Evolutionary conservation across 1,140 invertebrate species (phyloP).

Genomic region (Philopotamus ludificatus): DNA sequence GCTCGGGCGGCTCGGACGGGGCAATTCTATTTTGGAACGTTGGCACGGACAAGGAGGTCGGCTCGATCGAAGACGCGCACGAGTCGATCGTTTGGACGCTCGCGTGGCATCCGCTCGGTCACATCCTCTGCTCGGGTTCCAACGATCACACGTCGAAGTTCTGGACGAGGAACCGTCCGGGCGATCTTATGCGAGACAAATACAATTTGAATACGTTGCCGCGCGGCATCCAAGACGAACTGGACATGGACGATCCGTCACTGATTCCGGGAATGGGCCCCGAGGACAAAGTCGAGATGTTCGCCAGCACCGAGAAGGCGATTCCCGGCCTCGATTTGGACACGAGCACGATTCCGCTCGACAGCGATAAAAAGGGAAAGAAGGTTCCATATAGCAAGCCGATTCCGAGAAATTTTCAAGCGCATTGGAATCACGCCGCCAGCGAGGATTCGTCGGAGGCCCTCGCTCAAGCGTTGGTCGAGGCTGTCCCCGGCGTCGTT

Average conservation of each 20-base stretch:
- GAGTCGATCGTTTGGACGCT: constrained; percentile 99
- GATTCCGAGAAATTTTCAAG: constrained; percentile 93
- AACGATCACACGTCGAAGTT: constrained; percentile 99
- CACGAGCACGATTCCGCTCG: constrained; percentile 58
- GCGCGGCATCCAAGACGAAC: constrained; percentile 60
- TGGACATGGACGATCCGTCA: constrained; percentile 69
- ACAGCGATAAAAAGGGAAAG: constrained; percentile 73
- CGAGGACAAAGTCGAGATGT: constrained; percentile 80
- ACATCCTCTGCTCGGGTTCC: constrained; percentile 96
- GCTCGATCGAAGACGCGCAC: constrained; percentile 96
- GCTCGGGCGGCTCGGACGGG: constrained; percentile 95
- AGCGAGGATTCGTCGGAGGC: constrained; percentile 65
- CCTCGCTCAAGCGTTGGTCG: constrained; percentile 65
- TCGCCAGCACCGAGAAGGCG: constrained; percentile 59
- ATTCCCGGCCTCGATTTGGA: constrained; percentile 89
- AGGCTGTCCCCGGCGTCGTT: constrained; percentile 69
- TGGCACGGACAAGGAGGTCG: constrained; percentile 96
- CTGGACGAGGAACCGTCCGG: constrained; percentile 98
- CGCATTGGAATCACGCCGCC: constrained; percentile 84
- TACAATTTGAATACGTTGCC: constrained; percentile 94
- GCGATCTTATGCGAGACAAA: constrained; percentile 96
- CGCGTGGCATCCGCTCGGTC: constrained; percentile 98
- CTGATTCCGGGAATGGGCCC: constrained; percentile 94
- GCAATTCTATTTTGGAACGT: constrained; percentile 98
- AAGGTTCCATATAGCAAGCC: constrained; percentile 92